A percentile compares a stretch with the other conserved stretches of the same genome.
Conservation (phyloP, 2,888 invertebrate genomes). For the Eupeodes latifasciatus region DNA sequence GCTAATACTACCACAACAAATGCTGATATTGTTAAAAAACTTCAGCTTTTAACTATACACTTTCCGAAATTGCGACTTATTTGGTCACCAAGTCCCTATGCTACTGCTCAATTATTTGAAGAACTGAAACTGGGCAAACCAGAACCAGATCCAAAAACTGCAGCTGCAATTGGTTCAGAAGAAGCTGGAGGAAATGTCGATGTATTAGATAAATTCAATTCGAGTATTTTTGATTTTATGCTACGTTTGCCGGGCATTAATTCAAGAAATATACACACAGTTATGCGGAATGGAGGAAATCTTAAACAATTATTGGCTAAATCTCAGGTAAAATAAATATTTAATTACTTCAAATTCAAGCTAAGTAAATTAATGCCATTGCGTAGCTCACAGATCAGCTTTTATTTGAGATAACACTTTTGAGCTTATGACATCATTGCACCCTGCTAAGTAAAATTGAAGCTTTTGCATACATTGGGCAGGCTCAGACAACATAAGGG, state of each 20-base stretch:
- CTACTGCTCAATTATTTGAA: constrained; percentile 97
- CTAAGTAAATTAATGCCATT: too few relatives aligned
- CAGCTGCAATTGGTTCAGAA: constrained; percentile 89
- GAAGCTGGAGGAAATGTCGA: constrained; percentile 85
- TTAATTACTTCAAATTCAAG: too few relatives aligned
- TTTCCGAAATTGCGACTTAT: constrained; percentile 96
- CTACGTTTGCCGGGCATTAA: constrained; percentile 94
- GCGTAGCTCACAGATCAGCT: too few relatives aligned
- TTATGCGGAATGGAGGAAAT: constrained; percentile 90
- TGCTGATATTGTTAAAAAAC: constrained; percentile 92
- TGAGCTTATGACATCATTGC: too few relatives aligned
- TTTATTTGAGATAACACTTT: too few relatives aligned
- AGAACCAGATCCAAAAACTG: constrained; percentile 91
- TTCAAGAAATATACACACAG: constrained; percentile 91
- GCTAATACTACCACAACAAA: constrained; percentile 88
- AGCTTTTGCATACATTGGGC: too few relatives aligned
- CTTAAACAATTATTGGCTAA: constrained; percentile 87
- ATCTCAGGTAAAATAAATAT: constrained; percentile 84
- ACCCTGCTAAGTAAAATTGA: too few relatives aligned
- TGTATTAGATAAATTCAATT: constrained; percentile 89
- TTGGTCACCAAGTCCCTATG: constrained; percentile 98
- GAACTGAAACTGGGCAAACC: constrained; percentile 95
- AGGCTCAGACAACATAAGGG: too few relatives aligned
- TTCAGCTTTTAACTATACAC: constrained; percentile 96
- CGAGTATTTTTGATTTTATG: constrained; percentile 91